Evolutionary conservation across 2,888 invertebrate species (phyloP).

Genomic region (Archips xylosteana): DNA sequence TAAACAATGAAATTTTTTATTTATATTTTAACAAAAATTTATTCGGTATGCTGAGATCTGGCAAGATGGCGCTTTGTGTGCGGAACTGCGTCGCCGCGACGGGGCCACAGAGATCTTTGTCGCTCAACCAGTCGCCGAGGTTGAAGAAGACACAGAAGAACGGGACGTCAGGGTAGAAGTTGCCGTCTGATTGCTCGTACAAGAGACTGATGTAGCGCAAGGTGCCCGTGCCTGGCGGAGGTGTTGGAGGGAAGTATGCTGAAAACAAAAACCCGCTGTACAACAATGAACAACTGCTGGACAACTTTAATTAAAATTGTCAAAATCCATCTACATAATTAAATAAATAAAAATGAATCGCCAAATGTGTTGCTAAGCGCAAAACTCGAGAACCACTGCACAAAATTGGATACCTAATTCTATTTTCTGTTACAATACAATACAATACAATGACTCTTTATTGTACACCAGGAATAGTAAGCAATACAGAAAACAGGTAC

Average conservation of each 20-base stretch:
- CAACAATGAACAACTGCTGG: no score
- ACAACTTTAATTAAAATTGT: no score
- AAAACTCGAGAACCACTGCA: no score
- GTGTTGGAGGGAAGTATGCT: no score
- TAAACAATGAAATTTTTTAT: background rate
- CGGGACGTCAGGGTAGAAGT: slow-evolving; percentile 3
- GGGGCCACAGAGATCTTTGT: background rate
- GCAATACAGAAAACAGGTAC: no score
- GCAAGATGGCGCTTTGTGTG: slow-evolving; percentile 1
- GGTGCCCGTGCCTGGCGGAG: background rate
- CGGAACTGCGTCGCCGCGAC: slow-evolving; percentile 18
- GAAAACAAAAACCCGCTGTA: background rate
- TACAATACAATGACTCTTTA: no score
- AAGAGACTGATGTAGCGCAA: background rate
- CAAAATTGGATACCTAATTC: no score
- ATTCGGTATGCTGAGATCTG: background rate
- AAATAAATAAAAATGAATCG: no score
- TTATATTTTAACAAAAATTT: background rate
- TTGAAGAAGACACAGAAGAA: slow-evolving; percentile 4
- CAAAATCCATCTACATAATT: no score
- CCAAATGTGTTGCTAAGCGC: no score
- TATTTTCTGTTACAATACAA: no score
- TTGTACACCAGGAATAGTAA: no score
- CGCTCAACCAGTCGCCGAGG: background rate
- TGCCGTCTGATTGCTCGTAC: background rate